Base-by-base conservation (phyloP, 2,113 vertebrate genomes). In the Odontophorus gujanensis region DNA sequence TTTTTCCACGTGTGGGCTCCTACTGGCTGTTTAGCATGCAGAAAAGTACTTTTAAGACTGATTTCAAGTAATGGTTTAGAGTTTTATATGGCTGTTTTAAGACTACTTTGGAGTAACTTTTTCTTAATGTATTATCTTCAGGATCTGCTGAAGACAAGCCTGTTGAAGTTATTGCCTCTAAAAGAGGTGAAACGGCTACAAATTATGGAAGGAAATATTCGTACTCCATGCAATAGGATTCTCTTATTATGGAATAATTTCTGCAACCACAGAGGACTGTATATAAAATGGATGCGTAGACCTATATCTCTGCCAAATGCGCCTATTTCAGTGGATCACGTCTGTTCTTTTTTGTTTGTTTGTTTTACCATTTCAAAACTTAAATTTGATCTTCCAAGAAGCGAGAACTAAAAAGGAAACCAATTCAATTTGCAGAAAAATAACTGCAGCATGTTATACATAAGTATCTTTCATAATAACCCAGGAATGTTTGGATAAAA, bases 121-220 rank as follows among this genome's bases (percentile, higher is more conserved):
- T 95, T 96, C 45, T 86, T 82, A 42, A 85, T 74, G 24, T 90
- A 12, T 85, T 78, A 48, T 38, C 25, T 92, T 85, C 65, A 98
- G 97, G 94, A 36, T 77, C 72, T 92, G 91, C 42, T 96, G 92
- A 74, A 96, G 82, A 85, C 17, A 17, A 0, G 1, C 22, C 84
- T 86, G 2, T 34, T 9, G 21, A 92, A 7, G 22, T 85, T 85
- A 74, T 32, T 78, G 78, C 73, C 58, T 79, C 45, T 83, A 89
- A 86, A 78, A 73, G 36, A 80, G 71, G 69, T 59, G 45, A 32
- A 90, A 68, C 15, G 71, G 89, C 81, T 89, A 80, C 76, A 81
- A 77, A 74, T 32, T 58, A 7, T 28, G n/a, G 71, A 82, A 80
- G 53, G 59, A 90, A 30, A 81, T 75, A 72, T 75, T 36, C 36